Conservation (phyloP, 2,113 vertebrate species). For the Cepphus grylle region DNA sequence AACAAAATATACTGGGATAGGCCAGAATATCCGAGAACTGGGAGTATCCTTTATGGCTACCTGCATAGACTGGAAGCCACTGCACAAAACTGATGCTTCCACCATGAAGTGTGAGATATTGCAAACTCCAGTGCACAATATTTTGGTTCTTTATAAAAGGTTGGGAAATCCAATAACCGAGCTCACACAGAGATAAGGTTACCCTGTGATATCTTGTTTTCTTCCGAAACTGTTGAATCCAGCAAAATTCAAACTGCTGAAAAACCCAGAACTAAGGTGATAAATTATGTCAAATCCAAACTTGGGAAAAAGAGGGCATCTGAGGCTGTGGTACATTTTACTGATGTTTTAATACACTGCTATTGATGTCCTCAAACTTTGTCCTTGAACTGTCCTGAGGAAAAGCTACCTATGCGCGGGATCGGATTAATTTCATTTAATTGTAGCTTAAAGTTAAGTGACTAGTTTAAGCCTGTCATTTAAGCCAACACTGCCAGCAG, state of each 20-base stretch:
- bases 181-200: not conserved
- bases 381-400: not conserved
- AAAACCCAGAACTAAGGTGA: not conserved
- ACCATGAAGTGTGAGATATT: not conserved
- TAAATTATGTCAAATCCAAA: not conserved
- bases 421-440: not conserved
- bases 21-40: not conserved
- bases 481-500: not conserved
- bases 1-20: not conserved
- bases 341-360: not conserved
- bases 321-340: not conserved
- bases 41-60: not conserved
- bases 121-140: not conserved
- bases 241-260: not conserved
- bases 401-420: not conserved
- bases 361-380: not conserved
- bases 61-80: not conserved
- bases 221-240: not conserved
- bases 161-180: not conserved
- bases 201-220: not conserved
- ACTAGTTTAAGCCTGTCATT: not conserved
- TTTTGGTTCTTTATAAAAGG: not conserved
- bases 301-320: not conserved
- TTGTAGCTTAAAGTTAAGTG: not conserved
- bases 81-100: not conserved